Evolutionary conservation across 2,888 invertebrate genomes (phyloP).

Genomic region (Meiosimyza platycephala): DNA sequence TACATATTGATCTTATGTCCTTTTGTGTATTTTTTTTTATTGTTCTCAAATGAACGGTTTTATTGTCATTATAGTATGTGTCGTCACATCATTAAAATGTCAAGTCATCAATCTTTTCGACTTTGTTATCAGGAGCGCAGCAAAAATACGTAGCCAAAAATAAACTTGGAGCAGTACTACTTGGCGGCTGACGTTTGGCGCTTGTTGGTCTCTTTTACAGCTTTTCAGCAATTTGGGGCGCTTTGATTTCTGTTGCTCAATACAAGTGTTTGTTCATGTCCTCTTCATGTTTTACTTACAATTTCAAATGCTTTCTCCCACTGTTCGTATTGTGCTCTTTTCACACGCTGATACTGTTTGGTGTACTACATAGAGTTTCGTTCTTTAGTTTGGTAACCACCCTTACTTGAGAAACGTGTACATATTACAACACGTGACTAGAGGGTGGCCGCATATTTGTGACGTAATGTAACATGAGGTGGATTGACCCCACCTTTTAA

Average conservation of each 20-base stretch:
- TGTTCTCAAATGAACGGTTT: neutral
- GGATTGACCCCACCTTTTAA: too few relatives aligned
- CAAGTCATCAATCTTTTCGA: slow-evolving; percentile 68
- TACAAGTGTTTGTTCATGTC: too few relatives aligned
- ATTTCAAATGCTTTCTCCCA: too few relatives aligned
- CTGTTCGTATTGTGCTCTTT: too few relatives aligned
- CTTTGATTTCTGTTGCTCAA: neutral
- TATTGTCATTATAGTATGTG: slow-evolving; percentile 50
- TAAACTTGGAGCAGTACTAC: neutral
- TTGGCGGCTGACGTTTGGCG: neutral
- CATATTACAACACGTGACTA: too few relatives aligned
- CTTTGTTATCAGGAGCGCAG: slow-evolving; percentile 64
- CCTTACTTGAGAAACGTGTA: too few relatives aligned
- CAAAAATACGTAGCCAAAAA: slow-evolving; percentile 36
- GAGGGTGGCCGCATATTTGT: too few relatives aligned
- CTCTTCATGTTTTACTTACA: too few relatives aligned
- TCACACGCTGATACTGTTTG: too few relatives aligned
- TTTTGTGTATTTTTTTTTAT: neutral
- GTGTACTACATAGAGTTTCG: too few relatives aligned
- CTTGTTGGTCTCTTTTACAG: neutral
- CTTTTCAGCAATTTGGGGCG: neutral
- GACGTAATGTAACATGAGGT: too few relatives aligned
- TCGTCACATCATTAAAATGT: slow-evolving; percentile 66
- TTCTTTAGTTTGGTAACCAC: too few relatives aligned
- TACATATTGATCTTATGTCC: neutral